Evolutionary conservation across 2,113 vertebrate genomes (phyloP).

Genomic region (Gasterosteus aculeatus): DNA sequence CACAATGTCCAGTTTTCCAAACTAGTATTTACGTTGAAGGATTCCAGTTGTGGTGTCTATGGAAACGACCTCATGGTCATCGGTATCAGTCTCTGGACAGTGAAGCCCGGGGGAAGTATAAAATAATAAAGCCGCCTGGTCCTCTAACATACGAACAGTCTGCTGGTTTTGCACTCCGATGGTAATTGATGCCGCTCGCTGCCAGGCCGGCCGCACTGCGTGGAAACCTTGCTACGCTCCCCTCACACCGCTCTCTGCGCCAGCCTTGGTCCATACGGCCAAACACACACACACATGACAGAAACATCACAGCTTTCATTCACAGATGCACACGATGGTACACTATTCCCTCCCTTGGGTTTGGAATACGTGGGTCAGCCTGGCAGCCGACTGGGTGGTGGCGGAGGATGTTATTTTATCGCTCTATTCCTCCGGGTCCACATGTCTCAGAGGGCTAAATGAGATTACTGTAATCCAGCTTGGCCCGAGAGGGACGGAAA

Average conservation of each 20-base stretch:
- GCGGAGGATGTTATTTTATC: not conserved
- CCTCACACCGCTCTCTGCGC: slow-evolving; percentile 37
- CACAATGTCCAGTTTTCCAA: not conserved
- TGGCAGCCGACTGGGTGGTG: not conserved
- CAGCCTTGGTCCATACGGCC: slow-evolving; percentile 41
- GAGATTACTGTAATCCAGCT: slow-evolving; percentile 68
- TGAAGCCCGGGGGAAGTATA: not conserved
- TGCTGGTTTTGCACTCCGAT: slow-evolving; percentile 46
- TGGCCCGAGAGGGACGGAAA: slow-evolving; percentile 47
- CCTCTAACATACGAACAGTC: slow-evolving; percentile 39
- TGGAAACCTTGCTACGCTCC: slow-evolving; percentile 31
- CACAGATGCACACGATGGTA: slow-evolving; percentile 35
- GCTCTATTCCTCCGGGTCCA: slow-evolving; percentile 25
- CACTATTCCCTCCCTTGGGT: slow-evolving; percentile 6
- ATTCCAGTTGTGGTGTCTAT: not conserved
- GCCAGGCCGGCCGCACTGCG: slow-evolving; percentile 41
- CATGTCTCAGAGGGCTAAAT: slow-evolving; percentile 38
- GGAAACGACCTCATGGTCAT: not conserved
- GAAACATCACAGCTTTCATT: slow-evolving; percentile 52
- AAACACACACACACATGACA: slow-evolving; percentile 12
- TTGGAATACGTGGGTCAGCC: slow-evolving; percentile 42
- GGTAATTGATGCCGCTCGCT: slow-evolving; percentile 34
- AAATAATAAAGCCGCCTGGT: not conserved
- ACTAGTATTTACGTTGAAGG: not conserved
- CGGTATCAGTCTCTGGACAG: not conserved